Percentiles rank a stretch among this genome's conserved stretches.
Evolutionary conservation across 2,888 invertebrate genomes (phyloP).

Genomic region (Parnassius smintheus): DNA sequence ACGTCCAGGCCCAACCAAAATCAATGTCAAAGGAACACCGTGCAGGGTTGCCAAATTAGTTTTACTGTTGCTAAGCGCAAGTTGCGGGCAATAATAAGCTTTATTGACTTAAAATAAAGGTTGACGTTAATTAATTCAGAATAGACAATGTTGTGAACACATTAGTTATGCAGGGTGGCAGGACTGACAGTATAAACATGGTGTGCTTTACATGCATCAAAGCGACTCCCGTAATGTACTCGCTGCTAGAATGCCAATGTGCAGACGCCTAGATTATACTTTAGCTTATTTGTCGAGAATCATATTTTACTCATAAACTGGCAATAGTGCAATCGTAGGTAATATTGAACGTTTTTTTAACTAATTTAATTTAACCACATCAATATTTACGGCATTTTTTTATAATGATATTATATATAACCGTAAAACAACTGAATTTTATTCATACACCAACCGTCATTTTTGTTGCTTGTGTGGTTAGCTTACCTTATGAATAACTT

Average conservation of each 20-base stretch:
- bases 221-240: constrained; percentile 75
- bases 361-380: too few relatives aligned
- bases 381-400: too few relatives aligned
- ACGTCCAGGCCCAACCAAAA: constrained; percentile 60
- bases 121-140: constrained; percentile 32
- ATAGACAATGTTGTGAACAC: constrained; percentile 45
- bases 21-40: constrained; percentile 73
- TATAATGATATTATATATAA: too few relatives aligned
- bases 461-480: too few relatives aligned
- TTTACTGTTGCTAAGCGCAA: constrained; percentile 45
- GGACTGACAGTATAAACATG: constrained; percentile 75
- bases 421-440: too few relatives aligned
- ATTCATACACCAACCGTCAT: too few relatives aligned
- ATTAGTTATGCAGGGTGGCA: constrained; percentile 73
- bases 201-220: constrained; percentile 76
- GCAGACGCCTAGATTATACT: constrained; percentile 51
- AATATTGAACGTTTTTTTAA: too few relatives aligned
- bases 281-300: constrained; percentile 46
- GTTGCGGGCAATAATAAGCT: constrained; percentile 39
- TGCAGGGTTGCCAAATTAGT: constrained; percentile 54
- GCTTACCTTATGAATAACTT: too few relatives aligned
- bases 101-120: constrained; percentile 42
- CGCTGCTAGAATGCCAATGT: constrained; percentile 71
- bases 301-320: neutral
- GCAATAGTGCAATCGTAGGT: too few relatives aligned